Evolutionary conservation across 2,113 vertebrate species (phyloP).

Genomic region (Macrotus californicus): DNA sequence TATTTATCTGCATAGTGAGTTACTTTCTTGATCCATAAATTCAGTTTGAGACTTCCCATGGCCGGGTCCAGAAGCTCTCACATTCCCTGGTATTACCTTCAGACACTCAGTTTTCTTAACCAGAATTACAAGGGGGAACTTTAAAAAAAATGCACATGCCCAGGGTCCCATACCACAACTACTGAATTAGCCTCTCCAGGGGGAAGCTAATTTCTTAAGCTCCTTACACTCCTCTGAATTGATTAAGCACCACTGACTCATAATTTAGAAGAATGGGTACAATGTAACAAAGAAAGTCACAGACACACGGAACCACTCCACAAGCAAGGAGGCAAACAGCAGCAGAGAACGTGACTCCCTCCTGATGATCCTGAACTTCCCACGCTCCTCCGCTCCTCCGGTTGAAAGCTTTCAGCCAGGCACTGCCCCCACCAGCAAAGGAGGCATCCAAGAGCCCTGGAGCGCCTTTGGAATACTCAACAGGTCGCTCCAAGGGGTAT

Average conservation of each 20-base stretch:
- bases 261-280: neutral
- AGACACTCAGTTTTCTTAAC: slow-evolving; percentile 4
- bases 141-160: neutral
- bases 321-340: neutral
- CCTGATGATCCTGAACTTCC: neutral
- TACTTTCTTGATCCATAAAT: slow-evolving; percentile 5
- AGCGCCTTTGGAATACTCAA: slow-evolving; percentile 44
- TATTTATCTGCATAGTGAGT: neutral
- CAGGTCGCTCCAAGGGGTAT: slow-evolving; percentile 47
- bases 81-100: neutral
- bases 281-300: neutral
- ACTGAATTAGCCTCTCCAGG: neutral
- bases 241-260: neutral
- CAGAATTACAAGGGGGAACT: neutral
- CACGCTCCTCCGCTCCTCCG: neutral
- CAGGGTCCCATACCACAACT: neutral
- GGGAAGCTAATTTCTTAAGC: neutral
- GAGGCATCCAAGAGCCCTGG: slow-evolving; percentile 14
- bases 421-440: slow-evolving; percentile 18
- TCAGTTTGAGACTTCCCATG: neutral
- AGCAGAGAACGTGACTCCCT: neutral
- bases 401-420: neutral
- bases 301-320: neutral
- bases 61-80: neutral
- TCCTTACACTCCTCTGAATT: neutral